Evolutionary conservation across 2,797 vertebrate genomes (phyloP).

Genomic region (Rallus crepitans): DNA sequence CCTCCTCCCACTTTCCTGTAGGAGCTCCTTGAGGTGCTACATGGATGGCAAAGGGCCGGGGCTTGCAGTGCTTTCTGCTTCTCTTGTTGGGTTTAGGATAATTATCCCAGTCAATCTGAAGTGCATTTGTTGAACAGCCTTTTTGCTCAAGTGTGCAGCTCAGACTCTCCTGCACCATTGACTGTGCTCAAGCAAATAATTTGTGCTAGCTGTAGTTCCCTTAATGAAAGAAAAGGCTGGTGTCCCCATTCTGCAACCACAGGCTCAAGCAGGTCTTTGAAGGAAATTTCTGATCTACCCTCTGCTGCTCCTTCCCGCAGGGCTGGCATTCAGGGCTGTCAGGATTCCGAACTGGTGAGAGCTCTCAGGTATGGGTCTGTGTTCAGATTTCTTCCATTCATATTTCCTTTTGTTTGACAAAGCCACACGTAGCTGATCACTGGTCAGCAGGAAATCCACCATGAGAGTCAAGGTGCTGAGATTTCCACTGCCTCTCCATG

Average conservation of each 20-base stretch:
- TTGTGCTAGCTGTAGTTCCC: background rate
- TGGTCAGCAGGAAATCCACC: background rate
- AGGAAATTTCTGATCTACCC: background rate
- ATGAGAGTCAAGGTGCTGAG: background rate
- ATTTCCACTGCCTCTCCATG: background rate
- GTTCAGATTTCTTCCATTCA: background rate
- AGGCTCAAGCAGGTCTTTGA: background rate
- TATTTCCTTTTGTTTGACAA: background rate
- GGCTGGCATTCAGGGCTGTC: background rate
- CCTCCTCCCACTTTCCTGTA: too few species aligned
- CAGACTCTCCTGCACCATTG: background rate
- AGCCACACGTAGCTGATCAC: accelerated
- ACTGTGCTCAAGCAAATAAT: background rate
- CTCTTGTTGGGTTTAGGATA: background rate
- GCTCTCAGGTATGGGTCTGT: background rate
- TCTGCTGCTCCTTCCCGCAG: background rate
- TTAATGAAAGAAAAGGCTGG: background rate
- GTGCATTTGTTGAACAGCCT: background rate
- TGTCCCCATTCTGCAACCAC: background rate
- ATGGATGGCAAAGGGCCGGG: background rate
- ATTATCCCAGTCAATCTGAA: background rate
- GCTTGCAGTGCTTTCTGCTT: background rate
- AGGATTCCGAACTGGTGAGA: background rate
- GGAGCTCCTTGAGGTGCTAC: background rate
- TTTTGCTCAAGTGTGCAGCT: background rate